Evolutionary conservation across 2,113 vertebrate species (phyloP).

Genomic region (Nyctibius bracteatus): DNA sequence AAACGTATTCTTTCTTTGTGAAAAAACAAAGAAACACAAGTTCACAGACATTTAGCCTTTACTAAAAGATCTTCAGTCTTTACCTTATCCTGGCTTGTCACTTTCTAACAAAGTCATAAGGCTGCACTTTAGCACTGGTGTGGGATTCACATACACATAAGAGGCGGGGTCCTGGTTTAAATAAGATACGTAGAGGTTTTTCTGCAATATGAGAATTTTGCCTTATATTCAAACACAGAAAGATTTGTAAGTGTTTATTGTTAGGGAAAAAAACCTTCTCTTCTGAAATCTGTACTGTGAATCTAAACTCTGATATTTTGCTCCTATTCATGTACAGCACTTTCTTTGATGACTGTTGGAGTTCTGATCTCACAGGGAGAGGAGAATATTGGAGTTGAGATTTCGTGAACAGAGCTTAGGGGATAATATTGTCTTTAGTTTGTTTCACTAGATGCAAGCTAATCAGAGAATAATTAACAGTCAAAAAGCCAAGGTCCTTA

Average conservation of each 20-base stretch:
- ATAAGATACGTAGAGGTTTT: neutral
- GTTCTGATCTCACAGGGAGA: slow-evolving; percentile 53
- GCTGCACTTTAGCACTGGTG: neutral
- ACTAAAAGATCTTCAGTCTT: neutral
- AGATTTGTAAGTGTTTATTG: neutral
- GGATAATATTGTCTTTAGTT: slow-evolving; percentile 26
- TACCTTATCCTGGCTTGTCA: neutral
- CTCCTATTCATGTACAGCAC: neutral
- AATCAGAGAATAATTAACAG: slow-evolving; percentile 61
- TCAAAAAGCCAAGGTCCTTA: slow-evolving; percentile 37
- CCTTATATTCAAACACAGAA: neutral
- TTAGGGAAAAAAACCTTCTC: neutral
- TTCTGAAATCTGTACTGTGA: slow-evolving; percentile 1
- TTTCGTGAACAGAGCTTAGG: slow-evolving; percentile 33
- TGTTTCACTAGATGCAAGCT: slow-evolving; percentile 33
- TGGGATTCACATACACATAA: neutral
- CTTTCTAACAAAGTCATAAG: neutral
- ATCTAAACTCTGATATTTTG: slow-evolving; percentile 42
- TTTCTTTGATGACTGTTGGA: slow-evolving; percentile 64
- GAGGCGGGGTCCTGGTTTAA: neutral
- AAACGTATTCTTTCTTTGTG: neutral
- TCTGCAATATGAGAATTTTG: neutral
- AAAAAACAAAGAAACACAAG: neutral
- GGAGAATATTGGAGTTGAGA: slow-evolving; percentile 38
- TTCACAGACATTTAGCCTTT: neutral